Evolutionary conservation across 2,797 vertebrate species (phyloP), one percentile per base, ranked within the genome.

Genomic region (Megaceryle alcyon): DNA sequence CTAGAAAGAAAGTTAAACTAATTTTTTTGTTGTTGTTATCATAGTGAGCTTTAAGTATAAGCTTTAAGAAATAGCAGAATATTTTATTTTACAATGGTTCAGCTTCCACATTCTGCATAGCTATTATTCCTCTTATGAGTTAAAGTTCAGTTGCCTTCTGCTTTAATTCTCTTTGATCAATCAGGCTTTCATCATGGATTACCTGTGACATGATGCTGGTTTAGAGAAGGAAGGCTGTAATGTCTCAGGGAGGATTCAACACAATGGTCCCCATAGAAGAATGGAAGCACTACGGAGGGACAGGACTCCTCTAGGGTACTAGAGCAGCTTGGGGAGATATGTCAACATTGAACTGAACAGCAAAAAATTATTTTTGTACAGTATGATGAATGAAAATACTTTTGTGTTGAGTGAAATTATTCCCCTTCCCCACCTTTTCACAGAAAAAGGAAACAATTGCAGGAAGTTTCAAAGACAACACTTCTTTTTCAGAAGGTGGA

Each of bases 181-280:
- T 6, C 19, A 35, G 11, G 43, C 0, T 51, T 70, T 63, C 22
- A 56, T 65, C 6, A 20, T 23, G 21, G 35, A n/a, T 54, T 68
- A 54, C 11, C 22, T 54, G 23, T 70, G 31, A 12, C 10, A 29
- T 29, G 20, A 15, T 53, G 23, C 8, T 2, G 2, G 25, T 69
- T 72, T 20, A 76, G 5, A 22, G 25, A 80, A 64, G 5, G 8
- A 86, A 84, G 5, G 13, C 16, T 89, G 25, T 10, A 20, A 19
- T 2, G 0, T 18, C 4, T 51, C 16, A 56, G 8, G 26, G 9
- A 83, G 19, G 10, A 31, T 61, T 10, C 2, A 72, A 20, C 3
- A 1, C 41, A 54, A 22, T 2, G 14, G 71, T 29, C 1, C 19
- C 8, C 7, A 17, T 3, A 54, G 37, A 5, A 82, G 18, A 70